Evolutionary conservation across 2,888 invertebrate genomes (phyloP), one percentile per base, ranked within the genome.

Genomic region (Belgica antarctica): DNA sequence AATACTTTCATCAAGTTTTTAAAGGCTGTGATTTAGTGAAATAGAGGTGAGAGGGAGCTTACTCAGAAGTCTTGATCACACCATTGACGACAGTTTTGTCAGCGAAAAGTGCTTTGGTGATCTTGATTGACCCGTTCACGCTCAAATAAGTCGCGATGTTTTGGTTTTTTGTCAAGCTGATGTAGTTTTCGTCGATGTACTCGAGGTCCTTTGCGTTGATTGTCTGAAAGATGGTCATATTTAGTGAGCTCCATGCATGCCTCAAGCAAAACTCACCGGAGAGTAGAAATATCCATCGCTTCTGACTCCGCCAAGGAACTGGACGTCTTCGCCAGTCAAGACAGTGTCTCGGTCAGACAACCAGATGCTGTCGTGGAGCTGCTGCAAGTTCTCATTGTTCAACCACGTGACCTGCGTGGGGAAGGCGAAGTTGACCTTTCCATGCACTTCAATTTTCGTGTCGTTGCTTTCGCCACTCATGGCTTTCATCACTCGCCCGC

Each of bases 301-400:
- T 34, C 12, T 34, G 34, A 34, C 34, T 34, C 34, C 34, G 12
- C 34, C 34, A 15, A 46, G 7, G 15, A 65, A 65, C 7, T 25
- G 25, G 12, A 65, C 47, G 10, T 27, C 28, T 22, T 47, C 46
- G 1, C 65, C 47, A 10, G 27, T 47, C 12, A 65, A 36, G n/a
- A 24, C 31, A 8, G 41, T 15, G 7, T 27, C 41, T 24, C n/a
- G 24, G 34, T 63, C 17, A 24, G 12, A n/a, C 2, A 63, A 17
- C 63, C 63, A 63, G 24, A 24, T 15, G 24, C n/a, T 63, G 1
- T 3, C 27, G 24, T 24, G 25, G 1, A 69, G 59, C 17, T 69
- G 36, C 1, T 41, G 24, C 5, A 70, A 15, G 5, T 25, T 25
- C 0, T 34, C 17, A 12, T 41, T 17, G 28, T 70, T 70, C 4